Evolutionary conservation across 2,888 invertebrate species (phyloP), one percentile per base, ranked within the genome.

Genomic region (Therioaphis trifolii): DNA sequence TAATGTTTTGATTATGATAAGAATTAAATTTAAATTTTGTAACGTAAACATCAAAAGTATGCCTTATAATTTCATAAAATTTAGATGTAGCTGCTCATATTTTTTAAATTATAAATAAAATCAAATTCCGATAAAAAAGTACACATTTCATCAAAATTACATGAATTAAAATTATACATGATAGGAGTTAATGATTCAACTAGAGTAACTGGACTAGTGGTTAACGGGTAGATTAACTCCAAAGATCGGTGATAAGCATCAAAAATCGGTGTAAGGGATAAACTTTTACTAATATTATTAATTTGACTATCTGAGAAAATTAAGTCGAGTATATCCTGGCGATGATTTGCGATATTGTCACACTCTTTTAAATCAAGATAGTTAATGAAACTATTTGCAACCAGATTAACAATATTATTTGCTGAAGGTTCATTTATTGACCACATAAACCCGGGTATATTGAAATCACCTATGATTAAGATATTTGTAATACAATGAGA

Each of bases 401-500:
- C 68, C 21, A 43, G 1, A 68, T 61, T 49, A 49, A 49, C 49
- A 49, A 49, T 49, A 15, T 49, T 49, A 43, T n/a, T 68, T 18
- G 68, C 14, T 68, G 40, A 61, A 15, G 21, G 40, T 5, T 68
- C 43, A 68, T 68, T 43, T n/a, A 66, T 66, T 68, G 68, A 68
- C 40, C 14, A 40, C 43, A 43, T 40, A 68, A 43, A 43, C 15
- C 68, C 12, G 40, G 69, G 15, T 46, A 46, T 27, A 69, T 69
- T 69, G 46, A 27, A 69, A 18, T 46, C 69, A 69, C 69, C 46
- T 46, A 69, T 46, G 24, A 46, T 43, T 69, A 46, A 69, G 15
- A 24, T 69, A 69, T 68, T 68, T 68, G 18, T 18, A 66, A 66
- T 66, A 66, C 18, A 68, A 68, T 40, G 68, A n/a, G 35, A 66